Percentiles rank a stretch among this genome's conserved stretches.
Evolutionary conservation across 2,113 vertebrate genomes (phyloP).

Genomic region (Pterocles burchelli): DNA sequence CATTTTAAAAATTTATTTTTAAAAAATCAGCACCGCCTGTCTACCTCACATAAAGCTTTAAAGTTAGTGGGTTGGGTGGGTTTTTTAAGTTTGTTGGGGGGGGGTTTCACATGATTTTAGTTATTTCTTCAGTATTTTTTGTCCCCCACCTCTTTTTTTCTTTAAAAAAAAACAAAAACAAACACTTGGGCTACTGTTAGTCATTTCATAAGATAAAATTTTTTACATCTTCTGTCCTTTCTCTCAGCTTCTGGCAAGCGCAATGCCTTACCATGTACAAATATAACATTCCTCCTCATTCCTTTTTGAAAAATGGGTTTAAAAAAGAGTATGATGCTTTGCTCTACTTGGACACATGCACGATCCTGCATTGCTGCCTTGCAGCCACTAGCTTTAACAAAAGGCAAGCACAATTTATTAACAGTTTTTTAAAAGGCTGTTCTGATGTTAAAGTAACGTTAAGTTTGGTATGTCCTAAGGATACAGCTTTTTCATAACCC

Average conservation of each 20-base stretch:
- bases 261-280: not conserved
- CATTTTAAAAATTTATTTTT: not conserved
- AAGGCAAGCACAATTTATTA: not conserved
- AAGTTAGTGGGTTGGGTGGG: not conserved
- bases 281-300: not conserved
- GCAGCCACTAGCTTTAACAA: not conserved
- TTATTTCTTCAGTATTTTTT: not conserved
- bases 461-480: not conserved
- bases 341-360: not conserved
- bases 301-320: not conserved
- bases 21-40: not conserved
- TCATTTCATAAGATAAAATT: not conserved
- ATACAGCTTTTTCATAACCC: not conserved
- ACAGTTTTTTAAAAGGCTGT: not conserved
- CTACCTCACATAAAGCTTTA: not conserved
- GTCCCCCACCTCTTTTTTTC: accelerated
- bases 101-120: not conserved
- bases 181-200: not conserved
- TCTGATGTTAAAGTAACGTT: not conserved
- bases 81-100: not conserved
- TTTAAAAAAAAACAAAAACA: not conserved
- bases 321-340: accelerated
- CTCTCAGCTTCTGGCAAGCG: not conserved
- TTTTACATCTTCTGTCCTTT: not conserved
- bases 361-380: not conserved